phyloP scores from a whole-genome alignment of 1,140 invertebrate genomes.

The Drosophila kanapiae region DNA sequence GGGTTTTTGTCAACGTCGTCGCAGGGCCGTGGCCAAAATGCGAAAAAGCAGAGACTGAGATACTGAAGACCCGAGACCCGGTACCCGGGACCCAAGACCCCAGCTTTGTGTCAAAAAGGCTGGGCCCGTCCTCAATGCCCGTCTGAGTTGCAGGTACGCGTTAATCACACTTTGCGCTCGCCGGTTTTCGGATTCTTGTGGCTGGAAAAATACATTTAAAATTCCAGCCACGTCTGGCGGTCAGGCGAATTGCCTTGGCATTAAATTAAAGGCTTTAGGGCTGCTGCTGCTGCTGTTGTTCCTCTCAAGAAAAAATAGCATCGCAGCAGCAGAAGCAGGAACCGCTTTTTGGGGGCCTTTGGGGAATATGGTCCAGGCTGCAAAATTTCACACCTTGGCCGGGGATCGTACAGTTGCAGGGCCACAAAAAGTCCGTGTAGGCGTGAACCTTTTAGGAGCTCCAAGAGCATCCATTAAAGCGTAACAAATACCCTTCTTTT shows the following conservation, averaged over 20 bases:
- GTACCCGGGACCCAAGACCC: neutral
- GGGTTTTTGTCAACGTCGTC: conserved; percentile 74
- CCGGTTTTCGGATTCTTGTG: conserved; percentile 56
- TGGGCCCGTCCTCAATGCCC: conserved; percentile 43
- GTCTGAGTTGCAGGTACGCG: conserved; percentile 70
- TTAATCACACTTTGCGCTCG: conserved; percentile 76
- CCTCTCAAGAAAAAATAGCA: conserved; percentile 14
- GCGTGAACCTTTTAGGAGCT: conserved; percentile 56
- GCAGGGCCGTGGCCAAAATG: conserved; percentile 22
- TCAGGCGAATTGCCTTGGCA: conserved; percentile 69
- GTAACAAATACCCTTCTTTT: conserved; percentile 51
- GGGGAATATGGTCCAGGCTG: conserved; percentile 68
- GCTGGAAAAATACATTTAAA: conserved; percentile 65
- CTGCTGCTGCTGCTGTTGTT: conserved; percentile 7
- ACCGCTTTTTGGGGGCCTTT: conserved; percentile 44
- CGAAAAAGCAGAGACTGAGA: conserved; percentile 3
- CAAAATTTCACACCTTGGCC: conserved; percentile 67
- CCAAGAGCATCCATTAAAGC: conserved; percentile 46
- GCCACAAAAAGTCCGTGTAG: conserved; percentile 31
- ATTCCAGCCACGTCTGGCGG: conserved; percentile 69
- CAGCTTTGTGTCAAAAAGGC: conserved; percentile 73
- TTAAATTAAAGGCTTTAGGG: conserved; percentile 70
- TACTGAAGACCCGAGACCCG: neutral
- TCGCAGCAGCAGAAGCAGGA: conserved; percentile 21
- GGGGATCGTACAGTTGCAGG: conserved; percentile 51